Evolutionary conservation across 2,797 vertebrate genomes (phyloP), one percentile per base, ranked within the genome.

Genomic region (Staurois parvus): DNA sequence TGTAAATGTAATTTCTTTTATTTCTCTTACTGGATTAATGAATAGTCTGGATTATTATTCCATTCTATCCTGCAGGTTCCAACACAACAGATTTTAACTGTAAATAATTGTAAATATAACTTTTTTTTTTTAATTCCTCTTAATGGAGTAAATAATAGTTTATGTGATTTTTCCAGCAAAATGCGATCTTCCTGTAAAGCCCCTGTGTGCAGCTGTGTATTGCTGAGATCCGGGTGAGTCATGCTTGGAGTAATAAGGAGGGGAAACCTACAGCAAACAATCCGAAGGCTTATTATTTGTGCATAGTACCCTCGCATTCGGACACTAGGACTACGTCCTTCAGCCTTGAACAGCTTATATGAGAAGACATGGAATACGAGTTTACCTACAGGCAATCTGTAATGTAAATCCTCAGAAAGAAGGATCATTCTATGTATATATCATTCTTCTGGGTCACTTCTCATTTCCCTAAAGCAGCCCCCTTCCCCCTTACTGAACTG

Each of bases 181-280:
- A 72, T 77, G 52, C 15, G 64, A 21, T 62, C 24, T 11, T 66
- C 45, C 45, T 40, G 67, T 84, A 32, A 68, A 45, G 30, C 52
- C 15, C 24, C 28, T 19, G 5, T 17, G 29, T 66, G 19, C 76
- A 78, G 83, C 76, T 66, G 83, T 37, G 4, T 30, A 40, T 26
- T 34, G 29, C 19, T 40, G 30, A 69, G 84, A 81, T 81, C 77
- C 70, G 42, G 62, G 81, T 75, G 70, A 67, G 29, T 76, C 77
- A 80, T 3, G 29, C 34, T 17, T 73, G 28, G 32, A 2, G 28
- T 29, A 19, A 40, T 0, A 24, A 34, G 72, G 56, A 66, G 62
- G 62, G 26, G 32, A 64, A 17, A 37, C 11, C 42, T 7, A 17
- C 29, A 28, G 64, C 72, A 76, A 48, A 76, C 62, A 82, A 76